Percentiles rank a stretch among this genome's conserved stretches.
phyloP scores from a whole-genome alignment of 2,113 vertebrate species.

The Grammomys dolichurus region DNA sequence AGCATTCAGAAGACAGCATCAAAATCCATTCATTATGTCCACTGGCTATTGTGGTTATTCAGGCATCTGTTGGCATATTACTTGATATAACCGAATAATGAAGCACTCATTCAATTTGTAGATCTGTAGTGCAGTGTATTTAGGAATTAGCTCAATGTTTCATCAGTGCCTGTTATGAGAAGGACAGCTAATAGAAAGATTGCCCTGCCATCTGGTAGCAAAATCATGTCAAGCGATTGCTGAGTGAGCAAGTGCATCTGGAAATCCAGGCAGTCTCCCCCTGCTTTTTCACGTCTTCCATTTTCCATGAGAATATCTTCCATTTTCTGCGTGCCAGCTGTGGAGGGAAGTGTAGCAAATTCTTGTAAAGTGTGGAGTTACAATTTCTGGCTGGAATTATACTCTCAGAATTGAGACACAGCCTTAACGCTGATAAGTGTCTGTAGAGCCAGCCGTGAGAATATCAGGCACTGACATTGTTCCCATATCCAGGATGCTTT shows the following conservation, averaged over 20 bases:
- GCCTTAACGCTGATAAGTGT: slow-evolving; percentile 60
- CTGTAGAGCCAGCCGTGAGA: slow-evolving; percentile 55
- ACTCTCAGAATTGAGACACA: slow-evolving; percentile 52
- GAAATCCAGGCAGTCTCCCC: slow-evolving; percentile 43
- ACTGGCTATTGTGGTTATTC: slow-evolving; percentile 58
- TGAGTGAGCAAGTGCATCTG: slow-evolving; percentile 8
- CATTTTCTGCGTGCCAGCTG: slow-evolving; percentile 66
- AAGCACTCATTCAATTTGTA: slow-evolving; percentile 75
- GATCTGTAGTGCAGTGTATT: slow-evolving; percentile 60
- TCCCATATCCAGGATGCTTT: slow-evolving; percentile 74
- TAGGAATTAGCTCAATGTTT: slow-evolving; percentile 74
- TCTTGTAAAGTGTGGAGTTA: slow-evolving; percentile 55
- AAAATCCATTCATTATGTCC: slow-evolving; percentile 68
- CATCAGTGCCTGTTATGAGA: slow-evolving; percentile 71
- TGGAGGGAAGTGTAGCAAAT: neutral
- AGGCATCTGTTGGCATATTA: slow-evolving; percentile 65
- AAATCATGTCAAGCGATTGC: slow-evolving; percentile 45
- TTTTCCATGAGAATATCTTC: slow-evolving; percentile 47
- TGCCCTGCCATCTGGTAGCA: slow-evolving; percentile 24
- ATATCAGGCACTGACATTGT: slow-evolving; percentile 73
- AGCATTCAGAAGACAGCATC: slow-evolving; percentile 59
- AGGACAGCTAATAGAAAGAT: slow-evolving; percentile 70
- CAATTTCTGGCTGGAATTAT: slow-evolving; percentile 66
- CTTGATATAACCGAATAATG: slow-evolving; percentile 72
- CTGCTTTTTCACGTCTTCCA: neutral